Evolutionary conservation across 2,797 vertebrate genomes (phyloP).

Genomic region (Pogoniulus pusillus): DNA sequence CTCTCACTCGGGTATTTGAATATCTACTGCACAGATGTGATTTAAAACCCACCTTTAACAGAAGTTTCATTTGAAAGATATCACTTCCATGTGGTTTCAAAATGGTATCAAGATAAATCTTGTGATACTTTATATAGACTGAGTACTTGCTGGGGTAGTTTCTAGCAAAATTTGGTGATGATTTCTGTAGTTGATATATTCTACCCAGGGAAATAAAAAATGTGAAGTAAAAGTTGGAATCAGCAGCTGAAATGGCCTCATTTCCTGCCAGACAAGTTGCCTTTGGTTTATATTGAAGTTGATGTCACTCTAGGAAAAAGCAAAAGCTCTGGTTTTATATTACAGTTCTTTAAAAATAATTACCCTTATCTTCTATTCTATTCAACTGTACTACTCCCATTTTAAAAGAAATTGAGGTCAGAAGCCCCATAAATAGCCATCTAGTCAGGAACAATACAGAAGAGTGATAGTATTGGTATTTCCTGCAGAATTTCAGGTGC

Average conservation of each 20-base stretch:
- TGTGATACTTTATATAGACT: not conserved
- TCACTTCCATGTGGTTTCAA: constrained; percentile 6
- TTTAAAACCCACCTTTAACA: constrained; percentile 10
- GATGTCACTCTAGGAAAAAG: not conserved
- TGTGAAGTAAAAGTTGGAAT: constrained; percentile 29
- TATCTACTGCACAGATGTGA: not conserved
- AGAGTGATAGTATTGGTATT: constrained; percentile 18
- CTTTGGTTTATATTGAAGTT: constrained; percentile 23
- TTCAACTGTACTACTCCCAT: not conserved
- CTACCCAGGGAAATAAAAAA: constrained; percentile 39
- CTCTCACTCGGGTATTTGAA: not conserved
- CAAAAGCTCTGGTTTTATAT: constrained; percentile 4
- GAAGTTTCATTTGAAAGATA: not conserved
- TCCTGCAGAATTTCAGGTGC: constrained; percentile 25
- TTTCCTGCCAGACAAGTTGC: constrained; percentile 43
- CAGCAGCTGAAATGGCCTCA: not conserved
- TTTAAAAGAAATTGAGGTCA: constrained; percentile 43
- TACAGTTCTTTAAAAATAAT: constrained; percentile 48
- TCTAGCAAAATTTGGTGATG: constrained; percentile 15
- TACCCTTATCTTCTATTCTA: constrained; percentile 6
- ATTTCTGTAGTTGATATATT: constrained; percentile 24
- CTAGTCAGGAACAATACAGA: constrained; percentile 38
- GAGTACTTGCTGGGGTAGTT: not conserved
- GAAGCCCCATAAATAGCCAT: constrained; percentile 45
- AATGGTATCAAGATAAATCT: constrained; percentile 7